Conservation (phyloP, 2,113 vertebrate species). For the Lycocorax pyrrhopterus region DNA sequence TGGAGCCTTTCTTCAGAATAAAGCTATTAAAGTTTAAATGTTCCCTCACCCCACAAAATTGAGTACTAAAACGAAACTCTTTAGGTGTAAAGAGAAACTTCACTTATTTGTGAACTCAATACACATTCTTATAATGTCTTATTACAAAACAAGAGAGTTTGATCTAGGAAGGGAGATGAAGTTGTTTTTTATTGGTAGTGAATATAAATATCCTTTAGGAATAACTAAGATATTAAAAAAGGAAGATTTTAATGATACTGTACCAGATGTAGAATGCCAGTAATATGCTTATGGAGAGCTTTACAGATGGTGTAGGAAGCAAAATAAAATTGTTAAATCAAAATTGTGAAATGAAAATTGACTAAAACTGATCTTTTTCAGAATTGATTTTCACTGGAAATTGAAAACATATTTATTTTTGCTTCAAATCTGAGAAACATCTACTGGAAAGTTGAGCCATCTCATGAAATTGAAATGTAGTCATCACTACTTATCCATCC, state of each 20-base stretch:
- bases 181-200: background rate
- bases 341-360: background rate
- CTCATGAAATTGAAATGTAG: conserved; percentile 46
- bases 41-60: background rate
- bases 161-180: background rate
- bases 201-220: background rate
- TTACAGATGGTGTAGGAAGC: background rate
- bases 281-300: background rate
- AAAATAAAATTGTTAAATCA: background rate
- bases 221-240: background rate
- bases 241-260: background rate
- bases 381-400: conserved; percentile 12
- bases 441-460: background rate
- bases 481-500: background rate
- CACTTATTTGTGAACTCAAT: background rate
- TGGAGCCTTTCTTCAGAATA: background rate
- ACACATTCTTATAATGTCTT: background rate
- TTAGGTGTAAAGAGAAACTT: background rate
- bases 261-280: background rate
- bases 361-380: background rate
- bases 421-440: background rate
- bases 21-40: conserved; percentile 13
- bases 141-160: background rate
- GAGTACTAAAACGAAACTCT: background rate
- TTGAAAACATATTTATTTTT: background rate